Conservation (phyloP, 2,888 invertebrate species). For the Phyto melanocephala region DNA sequence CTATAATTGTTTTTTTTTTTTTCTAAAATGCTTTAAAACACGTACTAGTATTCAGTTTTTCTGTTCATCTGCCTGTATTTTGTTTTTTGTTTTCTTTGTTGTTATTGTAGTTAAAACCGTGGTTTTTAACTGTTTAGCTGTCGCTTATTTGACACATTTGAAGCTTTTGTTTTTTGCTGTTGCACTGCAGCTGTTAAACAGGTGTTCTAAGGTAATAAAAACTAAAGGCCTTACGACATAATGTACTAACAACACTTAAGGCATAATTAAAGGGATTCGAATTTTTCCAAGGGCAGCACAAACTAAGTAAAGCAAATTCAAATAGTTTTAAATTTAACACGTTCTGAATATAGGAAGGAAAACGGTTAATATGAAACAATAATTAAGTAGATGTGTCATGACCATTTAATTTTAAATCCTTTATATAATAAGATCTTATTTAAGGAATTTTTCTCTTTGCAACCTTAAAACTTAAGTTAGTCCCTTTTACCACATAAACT, state of each 20-base stretch:
- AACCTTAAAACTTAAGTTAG: constrained; percentile 24
- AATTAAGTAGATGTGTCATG: too few relatives aligned
- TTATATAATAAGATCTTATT: too few relatives aligned
- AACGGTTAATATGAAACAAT: too few relatives aligned
- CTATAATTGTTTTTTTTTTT: constrained; percentile 36
- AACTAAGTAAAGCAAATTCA: too few relatives aligned
- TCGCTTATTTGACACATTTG: constrained; percentile 58
- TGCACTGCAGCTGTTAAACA: constrained; percentile 56
- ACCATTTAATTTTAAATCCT: too few relatives aligned
- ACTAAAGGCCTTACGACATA: constrained; percentile 4
- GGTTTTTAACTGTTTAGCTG: constrained; percentile 56
- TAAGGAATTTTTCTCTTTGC: too few relatives aligned
- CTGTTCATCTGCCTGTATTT: constrained; percentile 24
- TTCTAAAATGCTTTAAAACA: constrained; percentile 54
- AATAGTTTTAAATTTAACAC: too few relatives aligned
- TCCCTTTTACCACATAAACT: neutral
- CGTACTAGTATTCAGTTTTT: constrained; percentile 51
- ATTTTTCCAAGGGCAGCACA: too few relatives aligned
- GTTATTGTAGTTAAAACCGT: constrained; percentile 26
- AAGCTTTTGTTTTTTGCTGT: constrained; percentile 36
- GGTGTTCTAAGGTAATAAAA: constrained; percentile 56
- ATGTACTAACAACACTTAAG: constrained; percentile 24
- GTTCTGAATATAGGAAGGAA: too few relatives aligned
- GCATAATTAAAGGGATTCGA: neutral
- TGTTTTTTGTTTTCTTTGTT: constrained; percentile 16